Evolutionary conservation across 2,113 vertebrate species (phyloP).

Genomic region (Fregetta grallaria): DNA sequence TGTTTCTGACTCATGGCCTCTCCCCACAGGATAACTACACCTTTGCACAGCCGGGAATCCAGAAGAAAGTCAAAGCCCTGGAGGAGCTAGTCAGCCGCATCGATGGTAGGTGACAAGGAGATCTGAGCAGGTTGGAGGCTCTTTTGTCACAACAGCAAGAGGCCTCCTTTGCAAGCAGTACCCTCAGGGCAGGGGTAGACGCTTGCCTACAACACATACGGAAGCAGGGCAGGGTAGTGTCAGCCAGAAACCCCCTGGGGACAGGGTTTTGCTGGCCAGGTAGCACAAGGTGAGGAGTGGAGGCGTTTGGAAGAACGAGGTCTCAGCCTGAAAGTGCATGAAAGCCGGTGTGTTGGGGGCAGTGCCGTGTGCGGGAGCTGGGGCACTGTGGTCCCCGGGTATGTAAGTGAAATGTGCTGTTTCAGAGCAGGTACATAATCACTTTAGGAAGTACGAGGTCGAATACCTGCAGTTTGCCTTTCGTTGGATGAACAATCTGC

Average conservation of each 20-base stretch:
- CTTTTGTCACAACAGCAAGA: neutral
- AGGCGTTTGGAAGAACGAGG: neutral
- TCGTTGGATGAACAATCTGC: constrained; percentile 90
- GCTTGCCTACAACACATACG: fast-evolving
- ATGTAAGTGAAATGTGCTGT: constrained; percentile 50
- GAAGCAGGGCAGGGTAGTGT: neutral
- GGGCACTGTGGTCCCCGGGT: neutral
- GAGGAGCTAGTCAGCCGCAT: constrained; percentile 97
- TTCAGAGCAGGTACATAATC: constrained; percentile 89
- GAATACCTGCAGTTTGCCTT: constrained; percentile 94
- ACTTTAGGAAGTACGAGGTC: constrained; percentile 90
- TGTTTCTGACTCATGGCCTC: neutral
- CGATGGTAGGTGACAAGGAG: constrained; percentile 82
- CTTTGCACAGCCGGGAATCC: constrained; percentile 97
- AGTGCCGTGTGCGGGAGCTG: neutral
- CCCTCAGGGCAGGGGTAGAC: neutral
- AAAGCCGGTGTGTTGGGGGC: neutral
- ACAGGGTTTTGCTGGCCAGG: neutral
- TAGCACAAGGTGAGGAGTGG: neutral
- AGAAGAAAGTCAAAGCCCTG: constrained; percentile 97
- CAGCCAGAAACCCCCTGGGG: neutral
- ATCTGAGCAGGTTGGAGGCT: neutral
- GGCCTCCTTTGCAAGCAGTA: neutral
- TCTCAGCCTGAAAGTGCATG: neutral
- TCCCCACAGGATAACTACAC: constrained; percentile 92